Evolutionary conservation across 1,140 invertebrate genomes (phyloP).

Genomic region (Lasioglossum baleicum): DNA sequence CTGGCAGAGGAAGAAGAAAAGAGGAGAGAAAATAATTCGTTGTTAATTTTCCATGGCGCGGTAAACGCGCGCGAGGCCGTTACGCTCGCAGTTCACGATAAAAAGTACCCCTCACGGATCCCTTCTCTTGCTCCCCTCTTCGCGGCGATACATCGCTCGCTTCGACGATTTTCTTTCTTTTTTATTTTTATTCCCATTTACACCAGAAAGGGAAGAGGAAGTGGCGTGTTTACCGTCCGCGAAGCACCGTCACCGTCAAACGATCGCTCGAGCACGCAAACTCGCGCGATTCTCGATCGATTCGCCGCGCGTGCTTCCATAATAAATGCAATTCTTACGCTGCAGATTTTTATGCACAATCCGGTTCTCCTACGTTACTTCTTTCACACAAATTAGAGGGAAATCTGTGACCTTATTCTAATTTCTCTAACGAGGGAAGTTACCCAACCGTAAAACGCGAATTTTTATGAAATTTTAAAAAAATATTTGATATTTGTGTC

Average conservation of each 20-base stretch:
- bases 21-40: slow-evolving; percentile 21
- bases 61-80: neutral
- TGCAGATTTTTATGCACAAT: neutral
- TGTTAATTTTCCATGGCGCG: slow-evolving; percentile 17
- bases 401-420: no score
- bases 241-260: slow-evolving; percentile 3
- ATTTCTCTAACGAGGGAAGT: no score
- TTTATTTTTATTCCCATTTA: slow-evolving; percentile 26
- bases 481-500: no score
- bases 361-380: no score
- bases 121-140: neutral
- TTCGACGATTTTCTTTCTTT: neutral
- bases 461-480: no score
- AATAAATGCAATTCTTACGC: neutral
- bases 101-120: slow-evolving; percentile 8
- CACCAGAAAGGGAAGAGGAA: slow-evolving; percentile 3
- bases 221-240: slow-evolving; percentile 14
- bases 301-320: no score
- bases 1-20: slow-evolving; percentile 5
- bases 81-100: slow-evolving; percentile 12
- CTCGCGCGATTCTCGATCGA: neutral
- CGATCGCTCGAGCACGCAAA: neutral
- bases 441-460: no score
- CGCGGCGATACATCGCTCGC: neutral
- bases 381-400: no score